These are phyloP conservation scores for Hipposideros armiger DNA, from an alignment of 2,113 vertebrate genomes.

Conservation along the genomic window DNA sequence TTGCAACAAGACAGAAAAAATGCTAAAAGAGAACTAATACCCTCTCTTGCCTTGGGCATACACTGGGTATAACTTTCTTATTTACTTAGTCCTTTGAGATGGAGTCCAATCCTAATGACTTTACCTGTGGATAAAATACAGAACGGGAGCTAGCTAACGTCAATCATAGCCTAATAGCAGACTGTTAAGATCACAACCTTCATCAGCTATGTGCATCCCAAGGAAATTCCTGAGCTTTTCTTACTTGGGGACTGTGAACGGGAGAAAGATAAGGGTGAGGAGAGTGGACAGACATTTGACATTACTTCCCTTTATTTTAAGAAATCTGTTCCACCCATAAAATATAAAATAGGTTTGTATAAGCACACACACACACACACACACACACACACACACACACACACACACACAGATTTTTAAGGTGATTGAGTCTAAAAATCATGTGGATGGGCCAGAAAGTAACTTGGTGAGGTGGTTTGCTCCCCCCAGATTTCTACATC, in stretches of 20 bases:
- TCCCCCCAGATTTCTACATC: neutral
- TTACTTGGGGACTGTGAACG: neutral
- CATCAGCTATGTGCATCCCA: neutral
- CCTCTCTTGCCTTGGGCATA: neutral
- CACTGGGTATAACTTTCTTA: neutral
- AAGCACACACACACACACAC: neutral
- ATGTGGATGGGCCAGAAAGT: neutral
- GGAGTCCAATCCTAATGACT: neutral
- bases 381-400: neutral
- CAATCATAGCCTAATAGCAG: neutral
- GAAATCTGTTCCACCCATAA: neutral
- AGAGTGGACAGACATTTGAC: neutral
- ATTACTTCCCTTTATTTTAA: neutral
- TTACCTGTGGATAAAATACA: neutral
- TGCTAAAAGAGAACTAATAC: neutral
- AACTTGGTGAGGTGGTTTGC: neutral
- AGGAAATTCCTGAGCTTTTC: neutral
- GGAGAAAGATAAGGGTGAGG: neutral
- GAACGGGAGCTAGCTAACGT: neutral
- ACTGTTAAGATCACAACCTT: neutral
- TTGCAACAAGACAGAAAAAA: neutral
- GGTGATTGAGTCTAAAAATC: neutral
- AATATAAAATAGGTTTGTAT: neutral
- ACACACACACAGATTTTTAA: neutral
- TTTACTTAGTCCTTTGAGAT: neutral